phyloP scores from a whole-genome alignment of 2,797 vertebrate species.

The Etheostoma perlongum region DNA sequence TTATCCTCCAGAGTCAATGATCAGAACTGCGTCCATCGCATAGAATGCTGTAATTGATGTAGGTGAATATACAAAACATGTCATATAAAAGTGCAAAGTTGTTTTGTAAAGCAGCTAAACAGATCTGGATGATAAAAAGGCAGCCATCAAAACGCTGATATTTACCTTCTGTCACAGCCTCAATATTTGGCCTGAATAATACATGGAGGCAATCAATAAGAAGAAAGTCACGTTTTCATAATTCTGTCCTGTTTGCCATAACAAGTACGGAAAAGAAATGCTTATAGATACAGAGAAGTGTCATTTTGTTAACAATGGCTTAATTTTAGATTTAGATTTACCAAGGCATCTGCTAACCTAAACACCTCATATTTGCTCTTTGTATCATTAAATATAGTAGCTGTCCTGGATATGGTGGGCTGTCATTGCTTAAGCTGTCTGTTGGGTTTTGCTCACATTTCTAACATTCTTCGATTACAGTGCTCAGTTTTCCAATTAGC shows the following conservation, averaged over 20 bases:
- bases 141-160: constrained; percentile 57
- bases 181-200: constrained; percentile 73
- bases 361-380: constrained; percentile 7
- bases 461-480: constrained; percentile 15
- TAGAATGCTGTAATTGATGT: not conserved
- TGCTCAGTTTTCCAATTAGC: constrained; percentile 27
- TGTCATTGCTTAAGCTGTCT: constrained; percentile 1
- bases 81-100: not conserved
- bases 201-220: constrained; percentile 66
- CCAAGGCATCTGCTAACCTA: not conserved
- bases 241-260: constrained; percentile 40
- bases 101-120: constrained; percentile 16
- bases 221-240: constrained; percentile 58
- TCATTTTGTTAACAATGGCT: not conserved
- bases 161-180: constrained; percentile 62
- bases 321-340: not conserved
- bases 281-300: not conserved
- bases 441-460: constrained; percentile 17
- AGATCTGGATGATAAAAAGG: constrained; percentile 12
- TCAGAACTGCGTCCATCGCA: too few species aligned
- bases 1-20: too few species aligned
- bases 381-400: not conserved
- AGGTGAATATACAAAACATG: constrained; percentile 11
- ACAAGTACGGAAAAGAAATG: constrained; percentile 40
- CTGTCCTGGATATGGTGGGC: not conserved